Conservation (phyloP, 2,888 invertebrate species). For the Noctua janthe region DNA sequence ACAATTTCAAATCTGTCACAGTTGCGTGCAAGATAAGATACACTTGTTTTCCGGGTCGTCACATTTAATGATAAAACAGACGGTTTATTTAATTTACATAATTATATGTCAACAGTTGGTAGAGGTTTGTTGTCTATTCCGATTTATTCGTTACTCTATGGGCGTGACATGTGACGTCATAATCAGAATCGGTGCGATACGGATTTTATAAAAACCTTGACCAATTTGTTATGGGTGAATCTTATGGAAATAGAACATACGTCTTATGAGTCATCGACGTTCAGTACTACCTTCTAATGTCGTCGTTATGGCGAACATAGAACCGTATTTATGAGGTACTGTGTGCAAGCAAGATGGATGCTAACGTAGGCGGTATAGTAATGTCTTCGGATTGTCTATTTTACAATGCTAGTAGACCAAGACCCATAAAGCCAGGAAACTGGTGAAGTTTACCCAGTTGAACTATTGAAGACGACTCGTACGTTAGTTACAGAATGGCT, state of each 20-base stretch:
- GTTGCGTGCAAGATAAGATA: constrained; percentile 57
- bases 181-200: constrained; percentile 7
- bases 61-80: constrained; percentile 55
- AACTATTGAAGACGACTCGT: neutral
- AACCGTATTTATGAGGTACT: constrained; percentile 39
- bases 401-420: constrained; percentile 30
- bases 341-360: constrained; percentile 21
- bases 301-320: constrained; percentile 17
- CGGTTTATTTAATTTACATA: constrained; percentile 54
- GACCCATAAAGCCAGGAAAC: constrained; percentile 18
- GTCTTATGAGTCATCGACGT: constrained; percentile 55
- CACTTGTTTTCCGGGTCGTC: constrained; percentile 57
- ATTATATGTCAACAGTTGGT: constrained; percentile 48
- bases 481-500: constrained; percentile 1
- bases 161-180: constrained; percentile 54
- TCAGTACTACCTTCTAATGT: constrained; percentile 9
- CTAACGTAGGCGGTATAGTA: constrained; percentile 44
- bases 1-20: constrained; percentile 46
- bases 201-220: constrained; percentile 36
- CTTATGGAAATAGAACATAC: constrained; percentile 21
- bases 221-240: constrained; percentile 18
- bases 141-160: constrained; percentile 21
- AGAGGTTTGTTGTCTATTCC: constrained; percentile 11
- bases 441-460: constrained; percentile 3
- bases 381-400: constrained; percentile 26